Base-by-base conservation (phyloP, 2,797 vertebrate species). In the Thunnus albacares region DNA sequence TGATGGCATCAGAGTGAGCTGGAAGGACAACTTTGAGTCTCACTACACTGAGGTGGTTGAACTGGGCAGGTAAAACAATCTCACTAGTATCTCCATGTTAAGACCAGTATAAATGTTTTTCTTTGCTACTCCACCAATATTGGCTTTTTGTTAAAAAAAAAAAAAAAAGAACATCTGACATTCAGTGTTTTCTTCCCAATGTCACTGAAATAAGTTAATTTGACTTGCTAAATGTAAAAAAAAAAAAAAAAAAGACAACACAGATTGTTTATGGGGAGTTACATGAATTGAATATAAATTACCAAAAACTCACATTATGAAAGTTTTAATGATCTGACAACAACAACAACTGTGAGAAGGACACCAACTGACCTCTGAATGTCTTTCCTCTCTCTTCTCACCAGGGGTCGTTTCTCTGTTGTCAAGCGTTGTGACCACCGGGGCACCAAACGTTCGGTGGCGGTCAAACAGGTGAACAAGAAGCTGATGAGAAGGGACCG, bases 401-500 rank as follows among this genome's bases (percentile, higher is more conserved):
- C 62, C 90, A 99, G 98, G 94, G 98, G 98, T 90, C 97, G 98
- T 73, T 99, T 99, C 95, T 98, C 98, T 79, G 97, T 99, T 0
- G 97, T 99, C 47, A 99, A 98, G 92, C 96, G 96, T 33, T 99
- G 97, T 60, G 97, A 99, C 88, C 98, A 98, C 94, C 97, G 94
- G 59, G 96, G 96, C 84, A 97, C 97, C 89, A 98, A 97, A 75
- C 96, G 93, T 61, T 91, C 96, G 7, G 96, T 98, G 87, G 98
- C 98, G 38, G 97, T 98, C n/a, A 99, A 99, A 91, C 97, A 98
- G 78, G 96, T 99, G 83, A 99, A 97, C 94, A 99, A 99, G 95
- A 99, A 98, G 93, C 89, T 99, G 93, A 97, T 98, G 97, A 97
- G 97, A 92, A 95, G 98, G 69, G 98, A 99, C 93, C 96, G 96